A percentile compares a stretch with the other conserved stretches of the same genome.
phyloP scores from a whole-genome alignment of 1,140 invertebrate genomes.

The Camponotus vicinus region DNA sequence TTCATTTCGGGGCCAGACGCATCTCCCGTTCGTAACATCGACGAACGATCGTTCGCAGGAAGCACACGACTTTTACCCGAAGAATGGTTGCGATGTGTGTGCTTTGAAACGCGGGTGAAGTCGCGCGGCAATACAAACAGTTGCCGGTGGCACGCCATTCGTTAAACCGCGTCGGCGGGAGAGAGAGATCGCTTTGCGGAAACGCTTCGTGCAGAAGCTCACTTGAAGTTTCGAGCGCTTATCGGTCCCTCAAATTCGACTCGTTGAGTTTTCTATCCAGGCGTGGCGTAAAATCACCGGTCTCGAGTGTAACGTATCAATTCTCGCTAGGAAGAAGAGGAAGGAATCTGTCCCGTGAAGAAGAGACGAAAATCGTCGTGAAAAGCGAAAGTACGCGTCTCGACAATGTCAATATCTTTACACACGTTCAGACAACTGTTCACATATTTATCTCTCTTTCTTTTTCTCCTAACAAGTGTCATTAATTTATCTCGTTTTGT shows the following conservation, averaged over 20 bases:
- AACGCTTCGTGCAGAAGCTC: conserved; percentile 38
- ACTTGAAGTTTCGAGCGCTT: conserved; percentile 55
- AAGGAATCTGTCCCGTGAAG: neutral
- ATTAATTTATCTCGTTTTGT: neutral
- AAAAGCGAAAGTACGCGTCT: conserved; percentile 30
- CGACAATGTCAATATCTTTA: conserved; percentile 32
- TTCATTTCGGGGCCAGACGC: conserved; percentile 65
- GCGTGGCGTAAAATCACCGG: conserved; percentile 56
- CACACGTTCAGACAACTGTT: conserved; percentile 28
- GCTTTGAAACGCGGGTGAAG: conserved; percentile 50
- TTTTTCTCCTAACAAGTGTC: neutral
- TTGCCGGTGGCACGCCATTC: conserved; percentile 61
- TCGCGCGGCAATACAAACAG: conserved; percentile 57
- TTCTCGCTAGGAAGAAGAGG: neutral
- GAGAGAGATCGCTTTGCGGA: conserved; percentile 51
- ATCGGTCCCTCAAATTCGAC: conserved; percentile 64
- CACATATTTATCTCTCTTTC: neutral
- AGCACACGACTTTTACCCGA: conserved; percentile 59
- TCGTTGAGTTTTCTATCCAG: conserved; percentile 66
- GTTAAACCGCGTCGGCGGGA: conserved; percentile 44
- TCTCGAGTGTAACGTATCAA: conserved; percentile 66
- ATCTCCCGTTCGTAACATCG: conserved; percentile 23
- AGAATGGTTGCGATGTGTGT: conserved; percentile 12
- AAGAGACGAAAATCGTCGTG: neutral
- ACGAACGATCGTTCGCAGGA: conserved; percentile 55